These are phyloP conservation scores for Helogale parvula DNA, from an alignment of 2,113 vertebrate species.

Conservation along the genomic window DNA sequence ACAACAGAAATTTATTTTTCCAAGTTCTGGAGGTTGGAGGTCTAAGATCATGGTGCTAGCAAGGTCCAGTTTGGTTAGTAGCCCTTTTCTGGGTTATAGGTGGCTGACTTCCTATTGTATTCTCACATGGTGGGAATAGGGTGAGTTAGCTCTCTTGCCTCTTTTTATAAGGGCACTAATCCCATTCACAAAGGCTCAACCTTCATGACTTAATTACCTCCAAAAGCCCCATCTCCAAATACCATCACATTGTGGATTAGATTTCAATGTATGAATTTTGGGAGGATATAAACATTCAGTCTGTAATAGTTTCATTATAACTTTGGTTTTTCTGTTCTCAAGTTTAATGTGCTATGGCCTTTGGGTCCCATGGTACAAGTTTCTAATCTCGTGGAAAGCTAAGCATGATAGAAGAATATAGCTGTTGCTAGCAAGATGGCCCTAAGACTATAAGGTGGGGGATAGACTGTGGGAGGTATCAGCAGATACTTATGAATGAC, in stretches of 20 bases:
- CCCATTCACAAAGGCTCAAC: not conserved
- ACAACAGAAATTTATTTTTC: not conserved
- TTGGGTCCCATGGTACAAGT: not conserved
- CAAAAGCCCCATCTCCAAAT: not conserved
- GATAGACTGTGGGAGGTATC: not conserved
- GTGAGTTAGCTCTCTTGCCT: not conserved
- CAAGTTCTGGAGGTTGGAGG: not conserved
- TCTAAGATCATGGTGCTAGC: not conserved
- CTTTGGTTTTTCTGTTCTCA: not conserved
- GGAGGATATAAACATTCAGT: not conserved
- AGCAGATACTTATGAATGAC: not conserved
- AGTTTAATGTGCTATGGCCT: not conserved
- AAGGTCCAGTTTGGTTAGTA: not conserved
- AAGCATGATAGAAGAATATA: not conserved
- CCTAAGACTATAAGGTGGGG: not conserved
- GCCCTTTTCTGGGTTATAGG: not conserved
- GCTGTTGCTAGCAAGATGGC: not conserved
- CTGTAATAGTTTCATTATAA: not conserved
- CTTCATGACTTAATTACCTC: not conserved
- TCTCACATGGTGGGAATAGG: not conserved
- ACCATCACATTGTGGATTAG: not conserved
- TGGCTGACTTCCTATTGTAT: not conserved
- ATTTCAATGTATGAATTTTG: not conserved
- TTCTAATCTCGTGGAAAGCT: not conserved
- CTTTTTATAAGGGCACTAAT: not conserved